These are phyloP conservation scores for Manis javanica DNA, from an alignment of 2,797 vertebrate species.

Conservation along the genomic window DNA sequence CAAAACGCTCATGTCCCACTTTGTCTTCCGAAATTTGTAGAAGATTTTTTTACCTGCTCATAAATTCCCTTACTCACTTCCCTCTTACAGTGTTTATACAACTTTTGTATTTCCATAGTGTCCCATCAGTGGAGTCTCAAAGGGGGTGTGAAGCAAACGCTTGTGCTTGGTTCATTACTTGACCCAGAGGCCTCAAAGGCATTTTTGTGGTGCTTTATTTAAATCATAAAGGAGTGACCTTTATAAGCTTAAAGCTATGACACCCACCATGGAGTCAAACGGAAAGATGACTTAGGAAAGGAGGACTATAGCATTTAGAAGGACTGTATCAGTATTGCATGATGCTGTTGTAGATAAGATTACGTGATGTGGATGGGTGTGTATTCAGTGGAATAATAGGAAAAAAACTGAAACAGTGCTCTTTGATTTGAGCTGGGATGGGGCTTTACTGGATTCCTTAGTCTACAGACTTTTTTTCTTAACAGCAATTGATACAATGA, in stretches of 20 bases:
- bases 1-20: neutral
- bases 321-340: neutral
- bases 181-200: neutral
- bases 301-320: neutral
- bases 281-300: neutral
- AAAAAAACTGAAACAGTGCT: neutral
- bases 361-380: neutral
- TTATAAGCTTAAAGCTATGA: neutral
- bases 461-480: neutral
- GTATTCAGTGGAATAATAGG: neutral
- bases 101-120: neutral
- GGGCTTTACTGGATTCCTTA: neutral
- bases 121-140: neutral
- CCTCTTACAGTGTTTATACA: neutral
- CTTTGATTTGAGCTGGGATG: neutral
- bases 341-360: neutral
- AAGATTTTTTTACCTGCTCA: neutral
- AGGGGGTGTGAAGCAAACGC: neutral
- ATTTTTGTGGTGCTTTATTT: neutral
- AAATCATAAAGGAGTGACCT: neutral
- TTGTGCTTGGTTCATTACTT: neutral
- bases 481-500: neutral
- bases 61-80: neutral
- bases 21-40: neutral
- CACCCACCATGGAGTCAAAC: neutral